phyloP scores from a whole-genome alignment of 2,888 invertebrate species.

The Oscheius myriophilus region DNA sequence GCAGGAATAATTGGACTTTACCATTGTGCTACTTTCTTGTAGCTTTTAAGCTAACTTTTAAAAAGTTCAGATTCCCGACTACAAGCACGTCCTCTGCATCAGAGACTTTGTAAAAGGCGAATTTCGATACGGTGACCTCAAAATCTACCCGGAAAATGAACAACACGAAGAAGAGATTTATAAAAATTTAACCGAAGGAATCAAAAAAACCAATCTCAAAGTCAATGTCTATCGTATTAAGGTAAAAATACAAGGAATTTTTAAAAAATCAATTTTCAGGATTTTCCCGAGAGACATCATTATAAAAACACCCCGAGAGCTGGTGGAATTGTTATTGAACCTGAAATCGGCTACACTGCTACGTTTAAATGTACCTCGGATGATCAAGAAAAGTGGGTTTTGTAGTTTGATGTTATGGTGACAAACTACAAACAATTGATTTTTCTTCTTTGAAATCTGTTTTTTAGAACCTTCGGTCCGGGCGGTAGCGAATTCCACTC shows the following conservation, averaged over 20 bases:
- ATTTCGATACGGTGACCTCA: conserved; percentile 50
- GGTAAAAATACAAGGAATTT: neutral
- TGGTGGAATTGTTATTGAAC: conserved; percentile 74
- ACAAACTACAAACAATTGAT: too few species aligned
- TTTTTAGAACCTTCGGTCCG: conserved; percentile 21
- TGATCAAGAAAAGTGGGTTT: conserved; percentile 33
- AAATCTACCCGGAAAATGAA: conserved; percentile 56
- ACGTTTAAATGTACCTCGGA: conserved; percentile 42
- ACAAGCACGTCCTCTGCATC: conserved; percentile 54
- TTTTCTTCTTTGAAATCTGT: neutral
- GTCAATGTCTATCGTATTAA: conserved; percentile 49
- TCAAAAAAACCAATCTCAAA: conserved; percentile 34
- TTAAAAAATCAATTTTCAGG: conserved; percentile 62
- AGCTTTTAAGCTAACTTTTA: too few species aligned
- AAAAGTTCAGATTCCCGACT: conserved; percentile 34
- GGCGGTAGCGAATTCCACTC: conserved; percentile 24
- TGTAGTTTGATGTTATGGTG: neutral
- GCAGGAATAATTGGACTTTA: too few species aligned
- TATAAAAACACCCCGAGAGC: conserved; percentile 76
- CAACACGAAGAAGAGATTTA: conserved; percentile 36
- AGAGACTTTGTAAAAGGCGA: conserved; percentile 43
- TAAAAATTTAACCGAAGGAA: conserved; percentile 43
- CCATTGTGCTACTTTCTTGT: too few species aligned
- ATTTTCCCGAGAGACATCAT: conserved; percentile 77
- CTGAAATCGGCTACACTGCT: conserved; percentile 38